These are phyloP conservation scores for Hycleus cichorii DNA, from an alignment of 1,140 invertebrate genomes.

Conservation along the genomic window DNA sequence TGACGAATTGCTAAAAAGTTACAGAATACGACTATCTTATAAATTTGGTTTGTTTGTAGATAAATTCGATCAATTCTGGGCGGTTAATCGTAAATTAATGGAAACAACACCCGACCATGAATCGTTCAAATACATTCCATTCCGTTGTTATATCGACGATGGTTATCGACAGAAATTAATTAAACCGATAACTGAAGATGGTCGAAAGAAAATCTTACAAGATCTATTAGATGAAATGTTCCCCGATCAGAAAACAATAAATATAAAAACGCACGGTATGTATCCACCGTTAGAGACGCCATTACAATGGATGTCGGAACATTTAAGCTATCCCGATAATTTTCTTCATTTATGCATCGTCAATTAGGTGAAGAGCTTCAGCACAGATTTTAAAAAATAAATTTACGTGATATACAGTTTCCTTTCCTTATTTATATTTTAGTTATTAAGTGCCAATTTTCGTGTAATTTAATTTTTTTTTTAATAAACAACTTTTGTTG, in stretches of 20 bases:
- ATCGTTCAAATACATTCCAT: slow-evolving; percentile 87
- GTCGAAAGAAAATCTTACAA: slow-evolving; percentile 63
- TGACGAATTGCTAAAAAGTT: no score
- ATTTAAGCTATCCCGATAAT: slow-evolving; percentile 97
- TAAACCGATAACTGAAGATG: slow-evolving; percentile 64
- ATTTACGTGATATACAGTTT: no score
- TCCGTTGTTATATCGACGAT: slow-evolving; percentile 78
- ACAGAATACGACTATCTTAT: not conserved
- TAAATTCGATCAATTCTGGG: slow-evolving; percentile 99
- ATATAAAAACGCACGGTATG: slow-evolving; percentile 84
- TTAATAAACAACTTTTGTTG: no score
- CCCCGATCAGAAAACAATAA: slow-evolving; percentile 47
- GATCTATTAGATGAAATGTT: slow-evolving; percentile 67
- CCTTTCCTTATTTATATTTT: no score
- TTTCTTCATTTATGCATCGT: slow-evolving; percentile 80
- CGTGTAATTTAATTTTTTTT: no score
- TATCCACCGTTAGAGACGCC: slow-evolving; percentile 82
- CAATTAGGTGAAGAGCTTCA: no score
- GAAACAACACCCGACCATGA: slow-evolving; percentile 67
- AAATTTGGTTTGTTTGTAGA: slow-evolving; percentile 48
- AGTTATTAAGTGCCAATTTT: no score
- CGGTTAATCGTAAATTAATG: slow-evolving; percentile 92
- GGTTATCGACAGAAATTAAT: slow-evolving; percentile 71
- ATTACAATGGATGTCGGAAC: slow-evolving; percentile 94
- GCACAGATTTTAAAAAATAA: no score